These are phyloP conservation scores for Phaonia tiefii DNA, from an alignment of 2,888 invertebrate species.

Conservation along the genomic window DNA sequence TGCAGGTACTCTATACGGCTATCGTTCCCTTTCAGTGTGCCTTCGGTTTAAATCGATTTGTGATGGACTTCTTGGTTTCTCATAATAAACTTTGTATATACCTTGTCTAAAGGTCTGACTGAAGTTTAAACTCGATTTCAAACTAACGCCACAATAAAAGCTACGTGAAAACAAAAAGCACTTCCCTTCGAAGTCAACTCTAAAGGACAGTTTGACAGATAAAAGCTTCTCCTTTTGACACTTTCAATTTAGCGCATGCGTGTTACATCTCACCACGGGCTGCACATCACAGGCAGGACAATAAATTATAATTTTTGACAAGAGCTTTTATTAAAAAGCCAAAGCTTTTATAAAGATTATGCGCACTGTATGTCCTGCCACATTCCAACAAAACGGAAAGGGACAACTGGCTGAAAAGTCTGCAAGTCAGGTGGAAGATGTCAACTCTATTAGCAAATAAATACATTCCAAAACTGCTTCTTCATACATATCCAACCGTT, in stretches of 20 bases:
- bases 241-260: slow-evolving; percentile 40
- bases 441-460: slow-evolving; percentile 60
- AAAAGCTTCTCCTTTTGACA: slow-evolving; percentile 22
- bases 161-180: too few species aligned
- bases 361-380: slow-evolving; percentile 60
- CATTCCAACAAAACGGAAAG: slow-evolving; percentile 59
- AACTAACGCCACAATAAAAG: neutral
- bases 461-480: slow-evolving; percentile 63
- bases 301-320: slow-evolving; percentile 34
- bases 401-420: slow-evolving; percentile 46
- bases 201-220: slow-evolving; percentile 12
- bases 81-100: too few species aligned
- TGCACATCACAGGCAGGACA: slow-evolving; percentile 42
- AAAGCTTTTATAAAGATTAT: slow-evolving; percentile 60
- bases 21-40: too few species aligned
- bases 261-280: neutral
- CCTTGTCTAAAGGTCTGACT: too few species aligned
- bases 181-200: too few species aligned
- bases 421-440: slow-evolving; percentile 56
- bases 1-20: too few species aligned
- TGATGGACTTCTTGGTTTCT: too few species aligned
- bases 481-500: slow-evolving; percentile 51
- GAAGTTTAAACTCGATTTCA: neutral
- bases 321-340: slow-evolving; percentile 51
- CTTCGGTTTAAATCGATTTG: too few species aligned